A percentile compares a stretch with the other conserved stretches of the same genome.
Evolutionary conservation across 2,113 vertebrate genomes (phyloP).

Genomic region (Cyprinodon variegatus): DNA sequence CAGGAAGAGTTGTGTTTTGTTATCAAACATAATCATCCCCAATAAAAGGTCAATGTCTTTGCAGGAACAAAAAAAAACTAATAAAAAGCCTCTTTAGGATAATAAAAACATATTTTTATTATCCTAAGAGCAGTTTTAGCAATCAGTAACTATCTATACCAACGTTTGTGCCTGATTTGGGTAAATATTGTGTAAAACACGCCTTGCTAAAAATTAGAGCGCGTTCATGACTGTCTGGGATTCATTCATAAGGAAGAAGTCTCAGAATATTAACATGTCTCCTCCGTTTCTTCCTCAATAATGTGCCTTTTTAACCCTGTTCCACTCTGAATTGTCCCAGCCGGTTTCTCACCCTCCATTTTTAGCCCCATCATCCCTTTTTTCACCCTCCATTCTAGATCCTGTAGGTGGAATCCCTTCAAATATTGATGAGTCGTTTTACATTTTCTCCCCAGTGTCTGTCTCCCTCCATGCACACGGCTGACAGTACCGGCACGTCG

Average conservation of each 20-base stretch:
- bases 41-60: neutral
- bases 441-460: slow-evolving; percentile 37
- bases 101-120: neutral
- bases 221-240: neutral
- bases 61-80: neutral
- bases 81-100: neutral
- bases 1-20: neutral
- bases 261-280: neutral
- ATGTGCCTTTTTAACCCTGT: neutral
- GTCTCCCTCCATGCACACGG: slow-evolving; percentile 34
- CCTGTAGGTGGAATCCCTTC: slow-evolving; percentile 49
- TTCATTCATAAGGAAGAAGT: slow-evolving; percentile 14
- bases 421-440: slow-evolving; percentile 55
- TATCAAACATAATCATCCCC: neutral
- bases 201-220: neutral
- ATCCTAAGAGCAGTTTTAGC: neutral
- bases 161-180: neutral
- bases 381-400: slow-evolving; percentile 26
- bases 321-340: neutral
- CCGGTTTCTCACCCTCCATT: slow-evolving; percentile 34
- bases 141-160: neutral
- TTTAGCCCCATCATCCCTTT: slow-evolving; percentile 18
- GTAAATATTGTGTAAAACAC: neutral
- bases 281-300: neutral
- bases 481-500: slow-evolving; percentile 24